Evolutionary conservation across 2,113 vertebrate genomes (phyloP), one percentile per base, ranked within the genome.

Genomic region (Apus apus): DNA sequence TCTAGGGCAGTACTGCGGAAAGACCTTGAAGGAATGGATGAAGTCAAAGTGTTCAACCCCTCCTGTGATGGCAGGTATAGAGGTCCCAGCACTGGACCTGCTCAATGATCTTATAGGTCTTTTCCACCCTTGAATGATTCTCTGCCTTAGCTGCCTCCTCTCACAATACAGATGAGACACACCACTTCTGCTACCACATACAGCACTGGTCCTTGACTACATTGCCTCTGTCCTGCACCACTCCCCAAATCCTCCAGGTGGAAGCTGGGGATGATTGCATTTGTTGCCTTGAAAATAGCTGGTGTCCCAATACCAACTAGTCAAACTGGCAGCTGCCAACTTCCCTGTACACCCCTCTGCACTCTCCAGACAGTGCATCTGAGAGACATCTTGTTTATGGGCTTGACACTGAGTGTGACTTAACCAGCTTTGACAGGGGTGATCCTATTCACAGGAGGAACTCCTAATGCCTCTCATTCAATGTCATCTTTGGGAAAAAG

Each of bases 381-480:
- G 66, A 96, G 94, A 89, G 74, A 73, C 87, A 76, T 85, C 91
- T 95, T 94, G 80, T 87, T 97, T 91, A 87, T 26, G 53, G 78
- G 93, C 85, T 85, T 79, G 94, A 91, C 83, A 54, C 73, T 13
- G 53, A 57, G 5, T 90, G 65, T 96, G 94, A 95, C 92, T 93
- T 95, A 96, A 96, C 83, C 83, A 93, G 94, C 86, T 95, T 88
- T 95, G 96, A 96, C 96, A 94, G 90, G 80, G 70, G 76, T 45
- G 79, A 94, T 86, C 94, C 90, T 96, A 95, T 96, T 96, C 96
- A 96, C 93, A 95, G 96, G 86, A 95, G 88, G 54, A 81, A 30
- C 80, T 97, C 82, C 82, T 93, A 92, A 96, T 79, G 91, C 85
- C 51, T 97, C 90, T 96, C 90, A 75, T 88, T 93, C 94, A 94